Percentiles rank a stretch among this genome's conserved stretches.
These are phyloP conservation scores for Tachycineta bicolor DNA, from an alignment of 2,113 vertebrate species.

Conservation along the genomic window DNA sequence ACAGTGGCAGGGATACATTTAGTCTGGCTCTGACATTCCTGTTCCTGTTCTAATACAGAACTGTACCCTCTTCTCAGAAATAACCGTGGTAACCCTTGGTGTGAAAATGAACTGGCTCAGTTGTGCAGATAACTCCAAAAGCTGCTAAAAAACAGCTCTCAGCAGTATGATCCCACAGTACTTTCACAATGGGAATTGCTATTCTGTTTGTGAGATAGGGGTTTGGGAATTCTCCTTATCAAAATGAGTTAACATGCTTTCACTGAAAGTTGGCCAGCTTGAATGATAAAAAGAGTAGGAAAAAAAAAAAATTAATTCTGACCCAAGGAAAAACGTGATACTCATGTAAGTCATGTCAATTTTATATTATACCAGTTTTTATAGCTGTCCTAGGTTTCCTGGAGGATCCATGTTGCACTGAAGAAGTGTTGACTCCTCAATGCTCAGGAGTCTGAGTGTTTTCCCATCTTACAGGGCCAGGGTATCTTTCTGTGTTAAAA, in stretches of 20 bases:
- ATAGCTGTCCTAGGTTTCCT: neutral
- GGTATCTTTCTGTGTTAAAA: neutral
- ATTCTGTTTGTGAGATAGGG: neutral
- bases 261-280: neutral
- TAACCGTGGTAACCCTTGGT: neutral
- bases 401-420: neutral
- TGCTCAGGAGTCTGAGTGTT: neutral
- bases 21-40: neutral
- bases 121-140: neutral
- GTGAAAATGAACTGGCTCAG: neutral
- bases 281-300: neutral
- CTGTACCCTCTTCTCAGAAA: neutral
- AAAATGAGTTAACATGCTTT: neutral
- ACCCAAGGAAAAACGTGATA: neutral
- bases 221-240: constrained; percentile 17
- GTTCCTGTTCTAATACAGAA: neutral
- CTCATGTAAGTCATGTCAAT: neutral
- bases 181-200: neutral
- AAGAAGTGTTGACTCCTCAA: neutral
- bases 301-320: neutral
- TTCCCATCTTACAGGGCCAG: neutral
- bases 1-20: neutral
- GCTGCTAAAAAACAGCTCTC: neutral
- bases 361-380: neutral
- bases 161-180: neutral